Conservation (phyloP, 2,113 vertebrate species). For the Nematolebias whitei region DNA sequence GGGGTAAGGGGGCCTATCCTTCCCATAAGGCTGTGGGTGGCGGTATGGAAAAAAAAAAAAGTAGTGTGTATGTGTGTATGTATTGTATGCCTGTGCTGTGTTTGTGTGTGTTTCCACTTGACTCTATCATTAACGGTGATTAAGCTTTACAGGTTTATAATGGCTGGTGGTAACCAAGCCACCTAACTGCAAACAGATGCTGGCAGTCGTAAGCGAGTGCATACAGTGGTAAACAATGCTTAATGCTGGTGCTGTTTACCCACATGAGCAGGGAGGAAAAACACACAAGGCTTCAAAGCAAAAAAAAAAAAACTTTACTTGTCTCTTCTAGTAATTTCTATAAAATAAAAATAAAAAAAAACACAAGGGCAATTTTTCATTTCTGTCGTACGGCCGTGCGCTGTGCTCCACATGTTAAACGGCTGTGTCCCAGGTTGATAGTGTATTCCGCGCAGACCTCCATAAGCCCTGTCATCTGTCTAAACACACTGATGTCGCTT, state of each 20-base stretch:
- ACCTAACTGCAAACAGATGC: slow-evolving; percentile 84
- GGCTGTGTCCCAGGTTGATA: slow-evolving; percentile 50
- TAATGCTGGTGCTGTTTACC: slow-evolving; percentile 52
- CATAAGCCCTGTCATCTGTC: slow-evolving; percentile 76
- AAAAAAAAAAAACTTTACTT: slow-evolving; percentile 3
- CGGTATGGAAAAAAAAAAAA: slow-evolving; percentile 69
- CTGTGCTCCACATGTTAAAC: slow-evolving; percentile 43
- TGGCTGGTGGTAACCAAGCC: slow-evolving; percentile 74
- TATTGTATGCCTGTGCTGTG: slow-evolving; percentile 36
- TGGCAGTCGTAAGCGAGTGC: slow-evolving; percentile 55
- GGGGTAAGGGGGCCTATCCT: slow-evolving; percentile 66
- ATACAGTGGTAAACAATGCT: slow-evolving; percentile 70
- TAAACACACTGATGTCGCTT: slow-evolving; percentile 77
- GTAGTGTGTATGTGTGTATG: slow-evolving; percentile 45
- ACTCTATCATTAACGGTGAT: slow-evolving; percentile 79
- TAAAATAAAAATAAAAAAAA: slow-evolving; percentile 17
- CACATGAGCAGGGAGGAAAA: slow-evolving; percentile 11
- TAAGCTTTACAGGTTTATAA: slow-evolving; percentile 78
- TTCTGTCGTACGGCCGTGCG: slow-evolving; percentile 26
- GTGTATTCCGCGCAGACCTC: slow-evolving; percentile 70
- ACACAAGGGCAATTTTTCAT: slow-evolving; percentile 38
- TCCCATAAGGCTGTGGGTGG: slow-evolving; percentile 80
- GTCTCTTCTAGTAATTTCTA: neutral
- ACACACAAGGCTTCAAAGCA: neutral
- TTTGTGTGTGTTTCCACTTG: slow-evolving; percentile 73